phyloP scores from a whole-genome alignment of 2,888 invertebrate species.

The Tubulanus polymorphus region DNA sequence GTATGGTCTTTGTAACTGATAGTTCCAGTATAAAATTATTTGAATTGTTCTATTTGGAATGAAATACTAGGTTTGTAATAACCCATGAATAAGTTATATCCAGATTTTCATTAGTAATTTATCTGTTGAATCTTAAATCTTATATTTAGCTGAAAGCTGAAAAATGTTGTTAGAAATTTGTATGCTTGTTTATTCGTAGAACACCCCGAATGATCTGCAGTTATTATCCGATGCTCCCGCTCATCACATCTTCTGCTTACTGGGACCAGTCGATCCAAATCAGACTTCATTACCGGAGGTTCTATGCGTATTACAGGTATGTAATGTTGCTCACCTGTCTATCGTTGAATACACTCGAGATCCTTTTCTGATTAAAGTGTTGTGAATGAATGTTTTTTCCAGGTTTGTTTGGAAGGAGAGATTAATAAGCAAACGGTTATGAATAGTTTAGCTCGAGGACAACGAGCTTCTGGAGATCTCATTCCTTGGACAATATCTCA shows the following conservation, averaged over 20 bases:
- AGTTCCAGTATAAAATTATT: too few species aligned
- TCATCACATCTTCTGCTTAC: constrained; percentile 91
- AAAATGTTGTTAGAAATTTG: too few species aligned
- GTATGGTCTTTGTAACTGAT: too few species aligned
- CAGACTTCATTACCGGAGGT: constrained; percentile 73
- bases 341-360: not conserved
- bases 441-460: constrained; percentile 78
- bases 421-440: constrained; percentile 66
- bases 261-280: constrained; percentile 66
- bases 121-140: too few species aligned
- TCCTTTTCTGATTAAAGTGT: not conserved
- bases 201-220: constrained; percentile 97
- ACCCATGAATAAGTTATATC: too few species aligned
- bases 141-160: too few species aligned
- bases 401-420: constrained; percentile 66
- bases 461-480: constrained; percentile 89
- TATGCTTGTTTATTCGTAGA: constrained; percentile 64
- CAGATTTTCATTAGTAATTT: too few species aligned
- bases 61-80: too few species aligned
- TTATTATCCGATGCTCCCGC: constrained; percentile 98
- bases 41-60: too few species aligned
- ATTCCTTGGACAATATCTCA: constrained; percentile 99
- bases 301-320: constrained; percentile 81
- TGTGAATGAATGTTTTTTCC: constrained; percentile 10
- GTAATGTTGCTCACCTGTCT: constrained; percentile 1